Evolutionary conservation across 2,797 vertebrate genomes (phyloP).

Genomic region (Cryptoprocta ferox): DNA sequence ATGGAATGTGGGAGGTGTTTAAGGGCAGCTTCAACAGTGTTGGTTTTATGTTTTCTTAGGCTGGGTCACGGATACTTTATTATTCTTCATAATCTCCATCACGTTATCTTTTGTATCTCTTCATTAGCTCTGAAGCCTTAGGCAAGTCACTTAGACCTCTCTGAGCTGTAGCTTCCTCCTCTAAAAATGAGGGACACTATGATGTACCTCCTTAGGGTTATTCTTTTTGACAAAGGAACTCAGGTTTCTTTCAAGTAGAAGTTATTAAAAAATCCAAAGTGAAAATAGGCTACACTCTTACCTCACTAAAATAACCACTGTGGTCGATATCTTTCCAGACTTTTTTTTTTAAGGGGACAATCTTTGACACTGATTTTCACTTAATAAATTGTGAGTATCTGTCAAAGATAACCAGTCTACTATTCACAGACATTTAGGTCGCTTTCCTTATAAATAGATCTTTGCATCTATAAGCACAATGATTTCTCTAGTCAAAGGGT

Average conservation of each 20-base stretch:
- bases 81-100: neutral
- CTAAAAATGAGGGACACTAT: slow-evolving; percentile 4
- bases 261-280: slow-evolving; percentile 22
- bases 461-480: neutral
- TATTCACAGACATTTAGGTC: slow-evolving; percentile 36
- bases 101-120: neutral
- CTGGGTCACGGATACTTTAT: neutral
- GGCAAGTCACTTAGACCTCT: neutral
- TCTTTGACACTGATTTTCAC: slow-evolving; percentile 10
- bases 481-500: neutral
- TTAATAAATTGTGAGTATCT: slow-evolving; percentile 23
- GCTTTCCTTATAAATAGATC: slow-evolving; percentile 38
- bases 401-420: slow-evolving; percentile 28
- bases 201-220: neutral
- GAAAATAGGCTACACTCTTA: neutral
- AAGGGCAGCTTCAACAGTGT: neutral
- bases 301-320: slow-evolving; percentile 11
- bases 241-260: neutral
- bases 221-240: slow-evolving; percentile 16
- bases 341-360: neutral
- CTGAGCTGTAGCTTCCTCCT: neutral
- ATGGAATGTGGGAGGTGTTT: neutral
- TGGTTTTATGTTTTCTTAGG: slow-evolving; percentile 44
- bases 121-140: neutral
- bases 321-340: neutral